Evolutionary conservation across 2,797 vertebrate species (phyloP), one percentile per base, ranked within the genome.

Genomic region (Cossypha caffra): DNA sequence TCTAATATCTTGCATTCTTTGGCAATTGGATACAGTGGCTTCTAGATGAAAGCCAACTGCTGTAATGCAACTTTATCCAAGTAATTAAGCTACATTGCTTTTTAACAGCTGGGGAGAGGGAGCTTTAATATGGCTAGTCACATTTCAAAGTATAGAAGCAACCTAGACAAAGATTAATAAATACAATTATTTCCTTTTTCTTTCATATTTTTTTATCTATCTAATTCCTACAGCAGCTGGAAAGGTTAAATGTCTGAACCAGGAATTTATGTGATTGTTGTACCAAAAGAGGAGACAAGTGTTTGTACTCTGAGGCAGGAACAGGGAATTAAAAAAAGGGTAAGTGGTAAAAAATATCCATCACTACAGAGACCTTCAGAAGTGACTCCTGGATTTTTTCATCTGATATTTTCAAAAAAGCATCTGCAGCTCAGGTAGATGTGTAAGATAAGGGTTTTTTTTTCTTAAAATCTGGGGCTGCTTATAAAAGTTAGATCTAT

Each of bases 1-100:
- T 63, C 72, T 64, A 86, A 61, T 52, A 74, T 43, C 55, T 77
- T 66, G 54, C 91, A 92, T 91, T 88, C 89, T 73, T 93, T 59
- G 24, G 62, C 25, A 83, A 82, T 15, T 61, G 66, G 71, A 92
- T 85, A 74, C 15, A 12, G 31, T 14, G 57, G 24, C 66, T 79
- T 89, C 23, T 51, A 89, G 57, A 74, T 68, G 72, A 92, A 95
- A 80, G 78, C 50, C 92, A 94, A 91, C 78, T 93, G 81, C 58
- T 51, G 29, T 48, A 86, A 55, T 21, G 57, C 45, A 95, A 55
- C 62, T 87, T 92, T 35, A 93, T 66, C 72, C 51, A 38, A 69
- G 51, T 37, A 78, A 90, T 86, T 75, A 78, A 84, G 40, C 31
- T 59, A 29, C 43, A 50, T 0, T 71, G 61, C 55, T 72, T 89